These are phyloP conservation scores for Drosophila pandora DNA, from an alignment of 1,140 invertebrate species.

Conservation along the genomic window DNA sequence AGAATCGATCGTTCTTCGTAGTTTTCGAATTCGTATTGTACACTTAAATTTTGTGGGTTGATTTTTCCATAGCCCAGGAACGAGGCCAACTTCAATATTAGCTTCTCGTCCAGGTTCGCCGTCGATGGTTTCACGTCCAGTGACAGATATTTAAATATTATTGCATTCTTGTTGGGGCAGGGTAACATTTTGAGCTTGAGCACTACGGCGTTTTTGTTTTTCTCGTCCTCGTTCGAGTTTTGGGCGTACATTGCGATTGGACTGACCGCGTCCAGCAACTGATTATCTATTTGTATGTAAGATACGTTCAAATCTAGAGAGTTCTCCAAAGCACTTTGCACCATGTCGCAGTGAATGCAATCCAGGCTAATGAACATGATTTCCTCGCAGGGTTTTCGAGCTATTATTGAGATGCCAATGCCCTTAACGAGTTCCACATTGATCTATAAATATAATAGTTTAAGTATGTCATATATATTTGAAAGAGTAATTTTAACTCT, in stretches of 20 bases:
- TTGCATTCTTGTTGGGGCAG: conserved; percentile 89
- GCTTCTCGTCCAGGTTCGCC: conserved; percentile 93
- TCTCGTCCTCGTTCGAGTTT: conserved; percentile 73
- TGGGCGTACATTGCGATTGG: conserved; percentile 92
- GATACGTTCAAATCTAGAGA: conserved; percentile 90
- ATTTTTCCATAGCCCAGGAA: conserved; percentile 87
- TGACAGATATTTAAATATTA: conserved; percentile 92
- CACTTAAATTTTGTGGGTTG: conserved; percentile 49
- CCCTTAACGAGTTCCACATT: conserved; percentile 84
- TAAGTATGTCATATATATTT: background rate
- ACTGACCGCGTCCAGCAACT: conserved; percentile 92
- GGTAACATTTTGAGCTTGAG: conserved; percentile 88
- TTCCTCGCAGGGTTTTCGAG: conserved; percentile 92
- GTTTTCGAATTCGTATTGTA: conserved; percentile 77
- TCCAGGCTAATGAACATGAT: conserved; percentile 92
- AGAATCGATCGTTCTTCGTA: conserved; percentile 92
- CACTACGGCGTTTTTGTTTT: conserved; percentile 86
- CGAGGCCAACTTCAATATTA: conserved; percentile 92
- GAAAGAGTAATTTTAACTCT: background rate
- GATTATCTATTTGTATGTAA: conserved; percentile 96
- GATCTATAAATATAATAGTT: conserved; percentile 51
- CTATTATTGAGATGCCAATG: conserved; percentile 93
- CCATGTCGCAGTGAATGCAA: conserved; percentile 89
- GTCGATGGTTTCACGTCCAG: conserved; percentile 93
- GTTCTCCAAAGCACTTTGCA: conserved; percentile 85